Percentiles rank a stretch among this genome's conserved stretches.
phyloP scores from a whole-genome alignment of 2,797 vertebrate genomes.

The Fundulus diaphanus region DNA sequence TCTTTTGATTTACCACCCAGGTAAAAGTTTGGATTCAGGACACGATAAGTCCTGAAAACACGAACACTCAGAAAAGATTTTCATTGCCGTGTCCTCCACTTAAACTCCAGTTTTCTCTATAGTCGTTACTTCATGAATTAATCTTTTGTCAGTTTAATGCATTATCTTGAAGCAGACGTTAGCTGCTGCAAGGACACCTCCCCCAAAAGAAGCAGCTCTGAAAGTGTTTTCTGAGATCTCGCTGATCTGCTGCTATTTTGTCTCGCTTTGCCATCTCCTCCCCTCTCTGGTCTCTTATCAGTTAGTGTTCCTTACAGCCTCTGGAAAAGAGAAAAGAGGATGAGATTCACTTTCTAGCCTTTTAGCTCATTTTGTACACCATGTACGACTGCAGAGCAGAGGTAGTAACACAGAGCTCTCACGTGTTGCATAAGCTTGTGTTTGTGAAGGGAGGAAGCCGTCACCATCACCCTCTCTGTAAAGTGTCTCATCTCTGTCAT shows the following conservation, averaged over 20 bases:
- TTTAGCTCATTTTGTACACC: conserved; percentile 25
- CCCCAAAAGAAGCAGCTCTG: conserved; percentile 47
- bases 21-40: neutral
- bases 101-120: conserved; percentile 43
- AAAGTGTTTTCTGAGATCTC: conserved; percentile 35
- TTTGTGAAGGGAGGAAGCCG: conserved; percentile 37
- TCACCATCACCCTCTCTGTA: conserved; percentile 50
- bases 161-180: conserved; percentile 50
- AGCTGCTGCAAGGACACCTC: conserved; percentile 47
- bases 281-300: neutral
- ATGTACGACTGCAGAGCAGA: conserved; percentile 19
- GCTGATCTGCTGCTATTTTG: conserved; percentile 2
- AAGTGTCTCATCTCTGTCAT: conserved; percentile 71
- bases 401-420: conserved; percentile 23
- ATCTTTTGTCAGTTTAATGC: conserved; percentile 47
- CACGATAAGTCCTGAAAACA: neutral
- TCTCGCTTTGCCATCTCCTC: conserved; percentile 12
- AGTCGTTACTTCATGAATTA: conserved; percentile 42
- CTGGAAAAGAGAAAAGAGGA: conserved; percentile 1
- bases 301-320: conserved; percentile 11
- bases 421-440: conserved; percentile 38
- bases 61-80: conserved; percentile 6
- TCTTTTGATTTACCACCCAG: neutral
- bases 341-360: conserved; percentile 33
- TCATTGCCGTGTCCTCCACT: conserved; percentile 29